Conservation (phyloP, 2,797 vertebrate genomes). For the Acanthurus lineatus region DNA sequence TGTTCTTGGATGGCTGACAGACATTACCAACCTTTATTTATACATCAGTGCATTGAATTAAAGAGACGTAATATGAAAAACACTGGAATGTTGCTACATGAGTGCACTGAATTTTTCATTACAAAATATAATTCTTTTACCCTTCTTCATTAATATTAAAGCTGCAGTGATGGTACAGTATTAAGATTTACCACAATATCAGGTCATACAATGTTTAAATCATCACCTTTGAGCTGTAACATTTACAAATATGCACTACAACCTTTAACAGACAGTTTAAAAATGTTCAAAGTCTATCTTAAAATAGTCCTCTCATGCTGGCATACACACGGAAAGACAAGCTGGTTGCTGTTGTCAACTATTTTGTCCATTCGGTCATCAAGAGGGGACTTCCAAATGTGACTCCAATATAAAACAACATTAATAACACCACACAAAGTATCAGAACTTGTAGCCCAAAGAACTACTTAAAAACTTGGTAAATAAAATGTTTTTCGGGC, state of each 20-base stretch:
- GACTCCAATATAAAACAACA: not conserved
- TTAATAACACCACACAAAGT: too few relatives aligned
- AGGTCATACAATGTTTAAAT: not conserved
- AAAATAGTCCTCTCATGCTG: not conserved
- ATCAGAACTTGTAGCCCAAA: too few relatives aligned
- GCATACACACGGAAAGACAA: not conserved
- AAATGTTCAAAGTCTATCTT: not conserved
- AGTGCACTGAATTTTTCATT: not conserved
- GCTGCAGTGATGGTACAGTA: not conserved
- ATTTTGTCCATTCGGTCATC: not conserved
- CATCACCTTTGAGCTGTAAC: not conserved
- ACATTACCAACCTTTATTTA: constrained; percentile 40
- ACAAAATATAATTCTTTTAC: not conserved
- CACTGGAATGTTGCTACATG: constrained; percentile 9
- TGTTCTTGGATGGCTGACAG: constrained; percentile 58
- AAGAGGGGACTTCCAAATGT: not conserved
- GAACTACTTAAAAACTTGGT: too few relatives aligned
- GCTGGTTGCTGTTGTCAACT: not conserved
- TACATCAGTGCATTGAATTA: constrained; percentile 53
- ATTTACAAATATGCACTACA: not conserved
- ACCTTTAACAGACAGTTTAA: not conserved
- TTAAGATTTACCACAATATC: not conserved
- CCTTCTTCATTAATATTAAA: not conserved
- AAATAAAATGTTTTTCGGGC: too few relatives aligned
- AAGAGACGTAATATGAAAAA: constrained; percentile 18